Evolutionary conservation across 2,888 invertebrate genomes (phyloP), one percentile per base, ranked within the genome.

Genomic region (Scaptomyza caliginosa): DNA sequence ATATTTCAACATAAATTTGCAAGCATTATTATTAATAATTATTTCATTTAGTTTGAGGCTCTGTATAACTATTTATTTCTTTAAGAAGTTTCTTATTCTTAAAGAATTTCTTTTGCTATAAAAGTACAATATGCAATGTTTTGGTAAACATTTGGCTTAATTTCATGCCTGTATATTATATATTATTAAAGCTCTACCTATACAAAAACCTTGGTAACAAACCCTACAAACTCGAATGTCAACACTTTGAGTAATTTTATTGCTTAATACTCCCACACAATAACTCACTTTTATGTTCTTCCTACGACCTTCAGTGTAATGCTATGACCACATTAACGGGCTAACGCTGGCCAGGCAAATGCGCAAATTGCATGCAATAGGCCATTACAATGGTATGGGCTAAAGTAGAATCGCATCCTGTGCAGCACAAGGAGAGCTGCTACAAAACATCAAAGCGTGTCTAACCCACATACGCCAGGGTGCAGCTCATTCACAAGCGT

Each of bases 341-440:
- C n/a, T n/a, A n/a, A n/a, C 11, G 38, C 30, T 50, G 17, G 42
- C 38, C 32, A 40, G 57, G 36, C 69, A 73, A 80, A 83, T 77
- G 81, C 60, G 65, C 51, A 48, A 62, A 62, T 84, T 81, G 84
- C 81, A 81, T 81, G 81, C 59, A 70, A 57, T 58, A 59, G 60
- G 69, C 60, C 58, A 70, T 69, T 75, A 64, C 58, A 40, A 50
- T 10, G 50, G 34, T 48, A 59, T 5, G 11, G 4, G 10, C 19
- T 10, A 23, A 13, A 42, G 13, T 13, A 42, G n/a, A 45, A 48
- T 45, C 43, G 59, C 65, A 64, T 59, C 64, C 58, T 43, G 51
- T 46, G 54, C 54, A 28, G 32, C 21, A 11, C 16, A 8, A 38
- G 45, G 38, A 42, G 39, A 42, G 39, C 45, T 11, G 34, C 8